Evolutionary conservation across 2,888 invertebrate species (phyloP), one percentile per base, ranked within the genome.

Genomic region (Halocaridina rubra): DNA sequence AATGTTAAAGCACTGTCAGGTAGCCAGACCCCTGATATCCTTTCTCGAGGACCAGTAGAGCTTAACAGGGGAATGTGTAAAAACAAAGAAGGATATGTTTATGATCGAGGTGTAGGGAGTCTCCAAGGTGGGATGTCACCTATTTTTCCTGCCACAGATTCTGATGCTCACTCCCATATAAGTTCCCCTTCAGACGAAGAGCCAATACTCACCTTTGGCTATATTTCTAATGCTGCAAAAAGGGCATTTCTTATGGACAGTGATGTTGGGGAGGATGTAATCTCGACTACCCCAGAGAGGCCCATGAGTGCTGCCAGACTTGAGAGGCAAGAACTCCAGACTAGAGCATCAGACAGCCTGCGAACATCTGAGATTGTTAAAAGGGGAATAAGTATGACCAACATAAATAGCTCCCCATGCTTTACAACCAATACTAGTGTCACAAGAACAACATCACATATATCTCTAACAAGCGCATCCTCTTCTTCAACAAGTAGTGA

Each of bases 211-310:
- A 32, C n/a, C 7, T 85, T 80, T 64, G 61, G 59, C 1, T 86
- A 67, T 39, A 78, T 86, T 30, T 72, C 72, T 5, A 86, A 86
- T 46, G 77, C 84, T 1, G 88, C 88, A 19, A 88, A 88, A 22
- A 33, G 88, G 39, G 88, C 88, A 22, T 88, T 88, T 32, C 80
- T 88, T n/a, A 80, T 67, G 69, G 87, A 87, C 30, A 81, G 67
- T 46, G 87, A 87, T 53, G 75, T 61, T 3, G 84, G 71, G 30
- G 82, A 61, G 19, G 76, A 61, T 4, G 76, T 29, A 4, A 19
- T 57, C 7, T 30, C 69, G 8, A n/a, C 39, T 16, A 13, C 64
- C n/a, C 78, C 79, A 8, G 84, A 84, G 67, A 78, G 84, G 19
- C 84, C 84, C 8, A 61, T 75, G 16, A 79, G 79, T 32, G 84